Conservation (phyloP, 2,113 vertebrate species). For the Hydrolagus affinis region DNA sequence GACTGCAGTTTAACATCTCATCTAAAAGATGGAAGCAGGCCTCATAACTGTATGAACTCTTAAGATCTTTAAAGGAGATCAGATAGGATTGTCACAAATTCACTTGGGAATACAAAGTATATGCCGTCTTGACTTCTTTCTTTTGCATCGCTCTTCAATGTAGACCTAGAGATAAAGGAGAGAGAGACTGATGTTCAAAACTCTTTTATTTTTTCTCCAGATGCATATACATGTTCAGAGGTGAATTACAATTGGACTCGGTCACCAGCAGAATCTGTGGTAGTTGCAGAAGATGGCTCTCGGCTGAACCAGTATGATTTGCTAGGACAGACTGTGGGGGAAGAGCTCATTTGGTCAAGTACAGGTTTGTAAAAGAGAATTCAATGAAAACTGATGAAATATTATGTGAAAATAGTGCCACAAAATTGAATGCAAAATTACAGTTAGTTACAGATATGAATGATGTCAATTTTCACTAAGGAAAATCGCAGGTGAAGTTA, state of each 20-base stretch:
- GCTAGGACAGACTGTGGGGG: constrained; percentile 85
- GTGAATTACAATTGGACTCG: constrained; percentile 92
- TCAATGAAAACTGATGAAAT: background rate
- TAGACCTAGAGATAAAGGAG: background rate
- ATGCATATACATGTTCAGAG: constrained; percentile 91
- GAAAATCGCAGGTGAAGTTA: no score
- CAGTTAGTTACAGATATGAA: constrained; percentile 33
- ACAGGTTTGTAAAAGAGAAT: constrained; percentile 68
- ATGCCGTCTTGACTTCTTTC: background rate
- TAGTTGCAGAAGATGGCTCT: constrained; percentile 89
- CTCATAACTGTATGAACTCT: no score
- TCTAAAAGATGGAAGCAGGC: no score
- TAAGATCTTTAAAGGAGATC: no score
- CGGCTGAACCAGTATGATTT: constrained; percentile 93
- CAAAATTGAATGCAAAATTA: background rate
- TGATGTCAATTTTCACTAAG: background rate
- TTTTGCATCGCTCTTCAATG: background rate
- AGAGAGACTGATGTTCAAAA: background rate
- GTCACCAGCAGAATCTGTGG: constrained; percentile 85
- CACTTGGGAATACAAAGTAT: no score
- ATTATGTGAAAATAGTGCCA: background rate
- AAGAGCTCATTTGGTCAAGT: constrained; percentile 90
- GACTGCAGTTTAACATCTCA: no score
- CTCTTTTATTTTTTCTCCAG: constrained; percentile 47
- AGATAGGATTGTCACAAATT: no score